These are phyloP conservation scores for Zosterops lateralis DNA, from an alignment of 2,113 vertebrate species.

Conservation along the genomic window DNA sequence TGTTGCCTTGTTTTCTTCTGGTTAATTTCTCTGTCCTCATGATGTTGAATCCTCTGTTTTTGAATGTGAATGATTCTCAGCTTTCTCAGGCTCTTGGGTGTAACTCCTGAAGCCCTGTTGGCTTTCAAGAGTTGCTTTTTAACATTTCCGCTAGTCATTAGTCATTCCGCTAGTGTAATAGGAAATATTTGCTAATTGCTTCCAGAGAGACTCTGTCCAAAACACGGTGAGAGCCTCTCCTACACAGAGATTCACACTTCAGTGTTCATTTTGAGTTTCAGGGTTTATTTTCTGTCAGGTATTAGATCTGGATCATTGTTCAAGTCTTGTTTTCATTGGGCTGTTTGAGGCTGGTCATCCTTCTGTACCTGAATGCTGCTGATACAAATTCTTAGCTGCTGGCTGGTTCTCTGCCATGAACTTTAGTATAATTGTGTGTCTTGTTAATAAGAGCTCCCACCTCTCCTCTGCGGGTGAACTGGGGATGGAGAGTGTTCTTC, in stretches of 20 bases:
- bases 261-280: not conserved
- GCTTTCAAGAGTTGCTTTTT: not conserved
- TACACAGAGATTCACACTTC: not conserved
- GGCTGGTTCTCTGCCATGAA: not conserved
- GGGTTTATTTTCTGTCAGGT: not conserved
- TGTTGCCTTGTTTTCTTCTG: not conserved
- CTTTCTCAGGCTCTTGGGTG: not conserved
- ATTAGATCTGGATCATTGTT: not conserved
- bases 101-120: not conserved
- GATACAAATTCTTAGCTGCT: not conserved
- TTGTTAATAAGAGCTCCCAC: not conserved
- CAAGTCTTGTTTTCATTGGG: not conserved
- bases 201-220: not conserved
- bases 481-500: not conserved
- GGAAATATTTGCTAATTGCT: slow-evolving; percentile 2
- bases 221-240: not conserved
- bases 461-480: not conserved
- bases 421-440: not conserved
- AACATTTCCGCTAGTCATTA: not conserved
- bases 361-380: not conserved
- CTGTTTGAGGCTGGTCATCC: not conserved
- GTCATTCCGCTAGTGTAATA: not conserved
- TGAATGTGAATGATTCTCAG: accelerated
- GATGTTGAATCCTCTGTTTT: not conserved
- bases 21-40: not conserved